Evolutionary conservation across 2,888 invertebrate species (phyloP).

Genomic region (Euphydryas editha): DNA sequence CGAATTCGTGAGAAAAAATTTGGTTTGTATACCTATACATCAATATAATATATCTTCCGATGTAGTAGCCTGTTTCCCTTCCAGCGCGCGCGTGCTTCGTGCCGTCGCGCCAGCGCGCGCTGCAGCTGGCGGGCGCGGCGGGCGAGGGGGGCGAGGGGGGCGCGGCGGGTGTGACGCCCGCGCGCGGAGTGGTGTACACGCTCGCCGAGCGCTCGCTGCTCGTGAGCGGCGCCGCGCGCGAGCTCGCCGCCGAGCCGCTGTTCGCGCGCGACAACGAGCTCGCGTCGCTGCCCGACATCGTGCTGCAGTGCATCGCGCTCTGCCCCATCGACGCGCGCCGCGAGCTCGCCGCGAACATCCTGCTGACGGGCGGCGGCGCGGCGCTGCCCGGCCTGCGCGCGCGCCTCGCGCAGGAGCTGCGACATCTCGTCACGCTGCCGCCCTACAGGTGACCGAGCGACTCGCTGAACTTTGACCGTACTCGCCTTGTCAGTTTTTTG

Average conservation of each 20-base stretch:
- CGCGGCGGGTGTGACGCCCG: constrained; percentile 75
- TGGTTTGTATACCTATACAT: too few relatives aligned
- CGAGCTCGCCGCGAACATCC: constrained; percentile 90
- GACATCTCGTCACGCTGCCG: constrained; percentile 84
- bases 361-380: constrained; percentile 94
- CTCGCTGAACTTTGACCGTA: background rate
- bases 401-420: constrained; percentile 91
- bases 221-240: constrained; percentile 87
- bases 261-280: constrained; percentile 91
- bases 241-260: constrained; percentile 92
- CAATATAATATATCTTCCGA: too few relatives aligned
- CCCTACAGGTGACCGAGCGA: constrained; percentile 78
- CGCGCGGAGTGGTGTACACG: constrained; percentile 69
- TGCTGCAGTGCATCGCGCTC: constrained; percentile 90
- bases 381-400: constrained; percentile 92
- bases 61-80: constrained; percentile 16
- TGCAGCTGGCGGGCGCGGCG: constrained; percentile 70
- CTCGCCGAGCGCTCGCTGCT: constrained; percentile 85
- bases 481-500: too few relatives aligned
- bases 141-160: constrained; percentile 49
- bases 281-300: constrained; percentile 89
- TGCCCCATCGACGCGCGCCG: constrained; percentile 93
- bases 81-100: constrained; percentile 94
- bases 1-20: too few relatives aligned
- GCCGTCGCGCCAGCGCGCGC: constrained; percentile 88